Conservation (phyloP, 2,888 invertebrate genomes). For the Cantharis nigra region DNA sequence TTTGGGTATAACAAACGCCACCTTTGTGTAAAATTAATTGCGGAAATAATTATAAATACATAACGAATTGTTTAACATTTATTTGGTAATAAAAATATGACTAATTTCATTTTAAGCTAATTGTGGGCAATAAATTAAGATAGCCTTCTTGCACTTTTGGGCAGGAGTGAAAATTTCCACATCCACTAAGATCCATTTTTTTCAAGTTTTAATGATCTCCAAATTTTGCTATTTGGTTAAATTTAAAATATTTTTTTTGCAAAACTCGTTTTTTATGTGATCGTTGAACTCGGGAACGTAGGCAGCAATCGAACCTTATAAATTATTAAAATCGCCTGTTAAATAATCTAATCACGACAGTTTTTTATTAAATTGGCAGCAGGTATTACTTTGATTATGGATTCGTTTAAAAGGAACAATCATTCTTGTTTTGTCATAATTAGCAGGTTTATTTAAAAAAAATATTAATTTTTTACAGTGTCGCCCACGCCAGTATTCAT, state of each 20-base stretch:
- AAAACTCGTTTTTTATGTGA: constrained; percentile 6
- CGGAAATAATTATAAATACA: background rate
- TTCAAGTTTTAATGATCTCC: background rate
- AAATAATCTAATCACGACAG: background rate
- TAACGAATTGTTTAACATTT: background rate
- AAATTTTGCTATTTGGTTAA: background rate
- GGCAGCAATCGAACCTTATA: constrained; percentile 11
- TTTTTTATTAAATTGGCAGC: background rate
- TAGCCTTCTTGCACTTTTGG: background rate
- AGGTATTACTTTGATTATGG: background rate
- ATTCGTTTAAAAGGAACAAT: background rate
- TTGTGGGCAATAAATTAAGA: background rate
- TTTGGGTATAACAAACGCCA: background rate
- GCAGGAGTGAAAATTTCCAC: no score
- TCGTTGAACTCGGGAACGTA: constrained; percentile 10
- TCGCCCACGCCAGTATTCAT: background rate
- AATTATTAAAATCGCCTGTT: background rate
- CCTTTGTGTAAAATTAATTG: constrained; percentile 1
- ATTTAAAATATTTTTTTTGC: background rate
- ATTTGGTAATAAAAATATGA: background rate
- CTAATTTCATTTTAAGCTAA: background rate
- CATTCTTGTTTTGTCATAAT: background rate
- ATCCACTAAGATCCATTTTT: no score
- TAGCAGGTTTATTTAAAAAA: background rate
- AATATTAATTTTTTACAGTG: background rate